phyloP scores from a whole-genome alignment of 2,888 invertebrate species.

The Bimastos eiseni region DNA sequence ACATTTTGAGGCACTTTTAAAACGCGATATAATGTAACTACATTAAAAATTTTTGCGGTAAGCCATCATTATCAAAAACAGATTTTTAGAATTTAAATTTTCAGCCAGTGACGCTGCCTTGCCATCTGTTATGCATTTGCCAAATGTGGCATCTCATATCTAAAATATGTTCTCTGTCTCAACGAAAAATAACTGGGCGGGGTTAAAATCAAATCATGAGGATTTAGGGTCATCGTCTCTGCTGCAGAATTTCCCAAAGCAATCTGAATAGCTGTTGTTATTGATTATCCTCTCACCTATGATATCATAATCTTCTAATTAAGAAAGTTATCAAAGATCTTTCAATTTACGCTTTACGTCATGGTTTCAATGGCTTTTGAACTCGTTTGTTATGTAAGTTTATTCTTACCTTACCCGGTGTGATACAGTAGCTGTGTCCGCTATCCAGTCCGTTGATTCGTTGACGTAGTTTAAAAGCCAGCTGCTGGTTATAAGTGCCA shows the following conservation, averaged over 20 bases:
- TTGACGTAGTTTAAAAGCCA: background rate
- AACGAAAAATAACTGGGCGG: conserved; percentile 1
- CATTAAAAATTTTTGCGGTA: background rate
- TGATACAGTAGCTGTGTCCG: background rate
- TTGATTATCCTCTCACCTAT: background rate
- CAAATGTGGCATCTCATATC: background rate
- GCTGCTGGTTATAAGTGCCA: background rate
- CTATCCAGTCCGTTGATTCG: background rate
- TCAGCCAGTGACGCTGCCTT: background rate
- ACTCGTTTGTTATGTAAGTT: background rate
- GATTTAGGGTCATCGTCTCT: background rate
- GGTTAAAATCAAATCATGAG: background rate
- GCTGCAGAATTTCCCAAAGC: background rate
- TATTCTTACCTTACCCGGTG: background rate
- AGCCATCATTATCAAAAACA: background rate
- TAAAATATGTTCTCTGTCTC: background rate
- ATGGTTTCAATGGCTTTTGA: background rate
- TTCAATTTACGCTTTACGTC: background rate
- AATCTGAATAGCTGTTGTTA: background rate
- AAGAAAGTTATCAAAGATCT: background rate
- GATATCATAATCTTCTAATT: too few species aligned
- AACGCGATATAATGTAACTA: background rate
- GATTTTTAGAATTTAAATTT: background rate
- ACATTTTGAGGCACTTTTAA: background rate
- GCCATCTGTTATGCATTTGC: background rate